Evolutionary conservation across 2,888 invertebrate species (phyloP), one percentile per base, ranked within the genome.

Genomic region (Drosophila ezoana): DNA sequence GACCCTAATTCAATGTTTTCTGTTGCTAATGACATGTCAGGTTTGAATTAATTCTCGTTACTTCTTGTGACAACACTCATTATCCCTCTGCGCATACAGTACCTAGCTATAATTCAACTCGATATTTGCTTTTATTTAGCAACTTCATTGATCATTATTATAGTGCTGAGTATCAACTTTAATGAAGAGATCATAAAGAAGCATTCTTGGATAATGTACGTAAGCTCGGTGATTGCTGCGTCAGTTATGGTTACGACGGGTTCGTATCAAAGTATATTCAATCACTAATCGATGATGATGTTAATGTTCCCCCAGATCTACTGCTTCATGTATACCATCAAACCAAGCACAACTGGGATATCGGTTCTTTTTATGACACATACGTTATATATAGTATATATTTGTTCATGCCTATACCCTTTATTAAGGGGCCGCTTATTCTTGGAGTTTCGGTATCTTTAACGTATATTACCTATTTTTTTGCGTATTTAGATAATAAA

Each of bases 371-470:
- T 4, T 78, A 64, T 28, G 83, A 82, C 48, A 60, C 66, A 1
- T 83, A 85, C 23, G 43, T 63, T 0, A 10, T 82, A 1, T 63
- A 40, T 33, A 48, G 71, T 35, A 59, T 83, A 4, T 83, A 83
- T 44, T 41, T 82, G 20, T 82, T 67, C 45, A 37, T 83, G 3
- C 83, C 83, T 1, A 58, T 83, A 6, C 63, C 67, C 28, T 13
- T n/a, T n/a, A 44, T 69, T 3, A 33, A 1, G 1, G 57, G 44
- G 0, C 56, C 82, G 2, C 16, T 78, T 0, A 0, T 73, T 0
- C 10, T 83, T 9, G 82, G 70, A 4, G 1, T 8, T 4, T 0
- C 11, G 0, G 43, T 60, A 6, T 62, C 79, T 1, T 0, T 40
- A 6, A 0, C 43, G 0, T 67, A 70, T 5, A 37, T 48, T 0